Evolutionary conservation across 2,113 vertebrate genomes (phyloP), one percentile per base, ranked within the genome.

Genomic region (Myotis lucifugus): DNA sequence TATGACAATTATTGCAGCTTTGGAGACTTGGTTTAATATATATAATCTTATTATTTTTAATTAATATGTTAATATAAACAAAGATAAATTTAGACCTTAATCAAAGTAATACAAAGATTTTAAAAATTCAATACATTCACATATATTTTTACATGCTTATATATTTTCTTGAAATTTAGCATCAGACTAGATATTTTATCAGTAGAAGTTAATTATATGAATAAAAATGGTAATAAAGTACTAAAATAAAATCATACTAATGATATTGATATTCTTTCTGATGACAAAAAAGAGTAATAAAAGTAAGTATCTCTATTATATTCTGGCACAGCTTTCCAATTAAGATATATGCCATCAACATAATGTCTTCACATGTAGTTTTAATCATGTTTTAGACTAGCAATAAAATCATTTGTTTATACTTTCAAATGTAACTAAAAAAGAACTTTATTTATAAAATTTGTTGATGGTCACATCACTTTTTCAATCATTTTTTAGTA

Each of bases 391-490:
- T 72, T 76, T 73, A 52, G n/a, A 67, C 12, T 66, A 88, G 42
- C 66, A 54, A 78, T 78, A 5, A 85, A 59, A 92, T 76, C 3
- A 83, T 85, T 56, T 93, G 37, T 56, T 50, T 69, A n/a, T n/a
- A 74, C 64, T 93, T 81, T n/a, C 67, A 92, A 50, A 78, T 74
- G 14, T 13, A 78, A 87, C 54, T 91, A 92, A 85, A 92, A 61
- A 82, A 73, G 23, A 85, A 42, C 2, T 54, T 91, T 91, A 52
- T 90, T 9, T 11, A 85, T 85, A 83, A 88, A 87, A 67, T 27
- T 64, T 73, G 10, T 6, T 88, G 17, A 37, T 10, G 19, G 27
- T 25, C 46, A 85, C 18, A 56, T 78, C 5, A 87, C 6, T 21
- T 87, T 91, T 83, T 25, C 85, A 93, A 85, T 59, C 1, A n/a